Evolutionary conservation across 1,140 invertebrate genomes (phyloP).

Genomic region (Lepidurus couesii): DNA sequence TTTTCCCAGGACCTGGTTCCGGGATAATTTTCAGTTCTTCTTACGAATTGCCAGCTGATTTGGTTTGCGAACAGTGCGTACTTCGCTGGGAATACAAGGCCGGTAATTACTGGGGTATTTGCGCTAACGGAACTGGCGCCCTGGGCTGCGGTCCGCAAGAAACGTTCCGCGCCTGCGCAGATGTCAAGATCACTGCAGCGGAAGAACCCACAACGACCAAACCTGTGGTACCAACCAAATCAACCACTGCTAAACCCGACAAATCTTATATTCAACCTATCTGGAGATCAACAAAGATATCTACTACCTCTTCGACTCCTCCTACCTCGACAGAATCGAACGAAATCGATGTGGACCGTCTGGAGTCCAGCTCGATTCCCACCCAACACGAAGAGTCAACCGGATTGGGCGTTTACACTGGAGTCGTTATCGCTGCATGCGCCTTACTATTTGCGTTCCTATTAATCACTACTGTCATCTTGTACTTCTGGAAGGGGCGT

Average conservation of each 20-base stretch:
- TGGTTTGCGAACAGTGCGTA: conserved; percentile 70
- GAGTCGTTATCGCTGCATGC: conserved; percentile 27
- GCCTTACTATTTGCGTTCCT: conserved; percentile 32
- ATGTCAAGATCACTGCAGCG: conserved; percentile 61
- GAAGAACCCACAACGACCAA: conserved; percentile 10
- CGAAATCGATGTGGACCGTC: background rate
- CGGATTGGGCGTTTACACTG: conserved; percentile 29
- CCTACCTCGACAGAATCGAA: background rate
- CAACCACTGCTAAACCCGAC: conserved; percentile 8
- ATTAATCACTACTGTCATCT: conserved; percentile 27
- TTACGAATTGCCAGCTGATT: conserved; percentile 58
- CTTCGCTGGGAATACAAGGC: conserved; percentile 76
- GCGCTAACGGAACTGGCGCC: conserved; percentile 51
- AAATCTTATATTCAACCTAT: background rate
- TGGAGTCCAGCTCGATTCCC: background rate
- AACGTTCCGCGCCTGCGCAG: conserved; percentile 78
- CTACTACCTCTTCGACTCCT: conserved; percentile 1
- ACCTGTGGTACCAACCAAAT: conserved; percentile 22
- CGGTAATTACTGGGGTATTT: conserved; percentile 43
- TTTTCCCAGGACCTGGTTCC: conserved; percentile 68
- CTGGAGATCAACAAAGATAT: background rate
- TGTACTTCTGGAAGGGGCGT: conserved; percentile 34
- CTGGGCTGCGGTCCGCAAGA: conserved; percentile 80
- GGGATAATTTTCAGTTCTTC: conserved; percentile 65
- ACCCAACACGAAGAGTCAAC: background rate